These are phyloP conservation scores for Neuroscelio doddi DNA, from an alignment of 2,888 invertebrate genomes.

Conservation along the genomic window DNA sequence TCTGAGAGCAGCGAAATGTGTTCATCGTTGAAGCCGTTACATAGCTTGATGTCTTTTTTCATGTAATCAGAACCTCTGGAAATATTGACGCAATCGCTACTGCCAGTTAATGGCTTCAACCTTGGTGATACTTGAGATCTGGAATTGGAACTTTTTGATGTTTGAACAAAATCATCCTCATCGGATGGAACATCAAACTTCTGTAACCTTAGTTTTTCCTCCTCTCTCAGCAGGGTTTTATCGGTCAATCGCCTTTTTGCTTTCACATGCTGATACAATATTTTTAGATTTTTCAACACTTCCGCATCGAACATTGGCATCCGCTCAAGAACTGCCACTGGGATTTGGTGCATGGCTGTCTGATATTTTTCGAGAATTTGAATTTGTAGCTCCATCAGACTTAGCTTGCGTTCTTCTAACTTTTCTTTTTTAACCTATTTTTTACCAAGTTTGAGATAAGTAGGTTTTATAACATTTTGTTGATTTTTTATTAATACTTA, in stretches of 20 bases:
- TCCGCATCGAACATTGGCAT: conserved; percentile 77
- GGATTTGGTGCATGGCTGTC: conserved; percentile 78
- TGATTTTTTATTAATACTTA: too few relatives aligned
- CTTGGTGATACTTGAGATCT: not conserved
- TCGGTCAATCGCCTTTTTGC: conserved; percentile 73
- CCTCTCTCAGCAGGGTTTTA: conserved; percentile 52
- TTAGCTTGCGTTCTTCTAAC: conserved; percentile 52
- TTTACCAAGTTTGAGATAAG: too few relatives aligned
- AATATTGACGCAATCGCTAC: too few relatives aligned
- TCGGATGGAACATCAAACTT: conserved; percentile 50
- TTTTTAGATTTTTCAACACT: conserved; percentile 76
- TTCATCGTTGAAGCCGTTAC: not conserved
- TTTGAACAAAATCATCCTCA: conserved; percentile 23
- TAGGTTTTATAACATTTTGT: too few relatives aligned
- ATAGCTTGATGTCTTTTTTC: too few relatives aligned
- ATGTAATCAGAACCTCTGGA: too few relatives aligned
- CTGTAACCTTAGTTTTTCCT: conserved; percentile 43
- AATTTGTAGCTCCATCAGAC: conserved; percentile 74
- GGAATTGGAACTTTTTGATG: conserved; percentile 10
- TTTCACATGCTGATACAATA: conserved; percentile 76
- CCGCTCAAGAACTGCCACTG: conserved; percentile 75
- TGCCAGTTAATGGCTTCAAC: not conserved
- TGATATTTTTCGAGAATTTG: conserved; percentile 79
- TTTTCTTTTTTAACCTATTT: conserved; percentile 55
- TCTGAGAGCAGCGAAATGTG: not conserved